Percentiles rank a stretch among this genome's conserved stretches.
Evolutionary conservation across 2,888 invertebrate species (phyloP).

Genomic region (Apodemia hepburni): DNA sequence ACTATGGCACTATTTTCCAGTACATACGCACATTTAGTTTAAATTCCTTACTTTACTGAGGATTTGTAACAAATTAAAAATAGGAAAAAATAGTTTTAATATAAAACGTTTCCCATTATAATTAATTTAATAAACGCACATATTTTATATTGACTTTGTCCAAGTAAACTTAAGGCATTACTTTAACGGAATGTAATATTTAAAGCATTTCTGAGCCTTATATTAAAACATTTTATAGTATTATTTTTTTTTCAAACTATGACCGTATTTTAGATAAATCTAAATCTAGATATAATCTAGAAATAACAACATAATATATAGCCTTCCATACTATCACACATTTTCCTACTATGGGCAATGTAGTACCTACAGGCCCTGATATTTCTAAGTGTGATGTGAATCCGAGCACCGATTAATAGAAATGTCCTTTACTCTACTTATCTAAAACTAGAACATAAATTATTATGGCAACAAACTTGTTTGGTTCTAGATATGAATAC

Average conservation of each 20-base stretch:
- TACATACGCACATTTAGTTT: constrained; percentile 35
- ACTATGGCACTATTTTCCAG: constrained; percentile 47
- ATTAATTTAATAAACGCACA: constrained; percentile 1
- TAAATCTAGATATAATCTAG: constrained; percentile 46
- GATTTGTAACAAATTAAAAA: constrained; percentile 38
- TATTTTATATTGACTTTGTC: constrained; percentile 14
- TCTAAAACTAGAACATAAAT: constrained; percentile 51
- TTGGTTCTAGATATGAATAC: constrained; percentile 52
- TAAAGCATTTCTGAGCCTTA: constrained; percentile 50
- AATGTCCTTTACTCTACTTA: constrained; percentile 45
- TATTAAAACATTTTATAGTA: constrained; percentile 42
- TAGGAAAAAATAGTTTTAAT: constrained; percentile 26
- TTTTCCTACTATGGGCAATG: not conserved
- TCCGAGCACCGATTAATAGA: constrained; percentile 64
- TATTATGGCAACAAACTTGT: constrained; percentile 68
- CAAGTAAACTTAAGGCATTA: constrained; percentile 27
- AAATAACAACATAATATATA: constrained; percentile 56
- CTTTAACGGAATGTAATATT: constrained; percentile 50
- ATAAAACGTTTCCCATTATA: constrained; percentile 14
- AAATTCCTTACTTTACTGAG: constrained; percentile 31
- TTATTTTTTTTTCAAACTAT: constrained; percentile 31
- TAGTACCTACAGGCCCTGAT: constrained; percentile 15
- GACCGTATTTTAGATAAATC: not conserved
- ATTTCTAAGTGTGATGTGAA: constrained; percentile 48
- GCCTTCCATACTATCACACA: constrained; percentile 48